Evolutionary conservation across 2,888 invertebrate genomes (phyloP).

Genomic region (Camponotus fellah): DNA sequence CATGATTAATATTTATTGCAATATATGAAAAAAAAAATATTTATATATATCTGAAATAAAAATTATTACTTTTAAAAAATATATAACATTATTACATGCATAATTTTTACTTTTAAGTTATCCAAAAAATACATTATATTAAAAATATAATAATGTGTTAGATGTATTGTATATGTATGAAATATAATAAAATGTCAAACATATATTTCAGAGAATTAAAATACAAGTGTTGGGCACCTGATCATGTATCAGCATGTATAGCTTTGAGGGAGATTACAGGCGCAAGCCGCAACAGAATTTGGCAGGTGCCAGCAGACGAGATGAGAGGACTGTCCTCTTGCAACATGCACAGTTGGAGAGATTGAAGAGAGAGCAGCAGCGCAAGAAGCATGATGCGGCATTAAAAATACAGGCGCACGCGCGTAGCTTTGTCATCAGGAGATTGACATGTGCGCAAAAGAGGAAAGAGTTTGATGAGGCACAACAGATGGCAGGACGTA

Average conservation of each 20-base stretch:
- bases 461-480: constrained; percentile 91
- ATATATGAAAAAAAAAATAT: background rate
- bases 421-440: constrained; percentile 91
- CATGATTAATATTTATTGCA: background rate
- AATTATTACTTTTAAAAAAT: background rate
- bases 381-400: constrained; percentile 91
- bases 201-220: constrained; percentile 38
- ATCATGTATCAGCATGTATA: constrained; percentile 86
- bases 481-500: constrained; percentile 86
- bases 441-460: constrained; percentile 89
- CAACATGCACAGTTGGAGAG: constrained; percentile 95
- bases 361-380: constrained; percentile 94
- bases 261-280: constrained; percentile 97
- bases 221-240: constrained; percentile 43
- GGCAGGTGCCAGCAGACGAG: constrained; percentile 93
- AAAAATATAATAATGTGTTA: background rate
- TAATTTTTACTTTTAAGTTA: background rate
- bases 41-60: background rate
- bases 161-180: background rate
- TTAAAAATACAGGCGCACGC: constrained; percentile 94
- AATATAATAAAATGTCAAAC: background rate
- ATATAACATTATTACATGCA: background rate
- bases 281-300: constrained; percentile 95
- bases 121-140: background rate
- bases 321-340: constrained; percentile 91